Conservation (phyloP, 2,888 invertebrate genomes). For the Sinotaia quadrata region DNA sequence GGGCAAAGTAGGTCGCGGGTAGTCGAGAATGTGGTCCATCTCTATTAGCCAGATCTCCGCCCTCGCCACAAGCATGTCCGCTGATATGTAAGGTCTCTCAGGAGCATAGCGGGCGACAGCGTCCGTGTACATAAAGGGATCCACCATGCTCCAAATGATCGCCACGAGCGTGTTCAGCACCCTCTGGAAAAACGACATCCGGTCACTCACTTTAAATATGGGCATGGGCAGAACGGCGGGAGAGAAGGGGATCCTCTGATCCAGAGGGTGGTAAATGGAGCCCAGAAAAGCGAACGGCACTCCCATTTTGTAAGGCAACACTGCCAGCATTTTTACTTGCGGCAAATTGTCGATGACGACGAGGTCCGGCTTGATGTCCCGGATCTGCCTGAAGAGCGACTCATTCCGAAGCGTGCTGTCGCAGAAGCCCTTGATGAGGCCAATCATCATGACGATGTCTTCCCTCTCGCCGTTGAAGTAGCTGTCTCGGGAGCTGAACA, state of each 20-base stretch:
- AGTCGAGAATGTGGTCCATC: constrained; percentile 43
- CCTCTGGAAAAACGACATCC: constrained; percentile 32
- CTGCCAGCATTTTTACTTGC: constrained; percentile 26
- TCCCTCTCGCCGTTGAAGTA: constrained; percentile 28
- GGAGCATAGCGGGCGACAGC: constrained; percentile 38
- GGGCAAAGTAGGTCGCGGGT: constrained; percentile 40
- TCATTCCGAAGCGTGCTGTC: constrained; percentile 30
- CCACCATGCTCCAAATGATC: constrained; percentile 12
- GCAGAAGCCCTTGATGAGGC: constrained; percentile 24
- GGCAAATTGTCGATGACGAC: constrained; percentile 34
- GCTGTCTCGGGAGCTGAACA: constrained; percentile 24
- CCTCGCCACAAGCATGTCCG: constrained; percentile 26
- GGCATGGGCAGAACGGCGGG: constrained; percentile 22
- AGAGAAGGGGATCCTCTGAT: constrained; percentile 32
- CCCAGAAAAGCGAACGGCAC: constrained; percentile 34
- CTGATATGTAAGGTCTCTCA: constrained; percentile 33
- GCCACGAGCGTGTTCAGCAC: constrained; percentile 17
- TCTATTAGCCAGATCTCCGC: constrained; percentile 39
- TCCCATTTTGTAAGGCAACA: constrained; percentile 34
- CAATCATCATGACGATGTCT: constrained; percentile 19
- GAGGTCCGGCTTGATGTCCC: constrained; percentile 29
- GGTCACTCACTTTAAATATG: constrained; percentile 19
- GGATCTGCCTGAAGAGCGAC: constrained; percentile 13
- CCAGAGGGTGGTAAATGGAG: constrained; percentile 23
- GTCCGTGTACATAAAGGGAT: constrained; percentile 31